phyloP scores from a whole-genome alignment of 2,888 invertebrate genomes.

The Ametastegia equiseti region DNA sequence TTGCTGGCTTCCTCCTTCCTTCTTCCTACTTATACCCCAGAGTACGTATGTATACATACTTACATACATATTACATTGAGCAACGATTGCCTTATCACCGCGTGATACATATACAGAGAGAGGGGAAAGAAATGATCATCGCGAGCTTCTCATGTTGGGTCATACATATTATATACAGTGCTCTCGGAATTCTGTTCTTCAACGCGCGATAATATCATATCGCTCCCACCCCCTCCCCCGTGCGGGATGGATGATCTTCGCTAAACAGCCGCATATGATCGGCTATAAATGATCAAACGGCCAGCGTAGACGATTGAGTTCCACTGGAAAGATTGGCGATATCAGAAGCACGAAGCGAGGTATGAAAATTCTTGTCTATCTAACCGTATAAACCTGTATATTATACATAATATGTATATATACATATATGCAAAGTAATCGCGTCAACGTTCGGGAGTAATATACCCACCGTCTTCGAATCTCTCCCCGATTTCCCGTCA shows the following conservation, averaged over 20 bases:
- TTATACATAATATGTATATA: too few relatives aligned
- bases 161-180: background rate
- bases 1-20: too few relatives aligned
- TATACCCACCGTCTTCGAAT: too few relatives aligned
- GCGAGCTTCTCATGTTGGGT: background rate
- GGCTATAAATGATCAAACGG: background rate
- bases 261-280: background rate
- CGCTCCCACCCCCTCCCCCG: background rate
- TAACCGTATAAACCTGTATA: background rate
- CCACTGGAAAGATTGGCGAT: background rate
- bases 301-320: background rate
- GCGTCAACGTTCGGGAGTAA: too few relatives aligned
- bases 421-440: too few relatives aligned
- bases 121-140: background rate
- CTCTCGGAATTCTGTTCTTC: background rate
- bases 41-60: too few relatives aligned
- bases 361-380: background rate
- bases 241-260: background rate
- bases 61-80: too few relatives aligned
- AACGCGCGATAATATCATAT: constrained; percentile 12
- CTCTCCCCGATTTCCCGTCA: too few relatives aligned
- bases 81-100: too few relatives aligned
- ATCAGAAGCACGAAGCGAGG: constrained; percentile 17
- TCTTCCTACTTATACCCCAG: too few relatives aligned
- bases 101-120: background rate